Evolutionary conservation across 2,113 vertebrate species (phyloP).

Genomic region (Phyllostomus discolor): DNA sequence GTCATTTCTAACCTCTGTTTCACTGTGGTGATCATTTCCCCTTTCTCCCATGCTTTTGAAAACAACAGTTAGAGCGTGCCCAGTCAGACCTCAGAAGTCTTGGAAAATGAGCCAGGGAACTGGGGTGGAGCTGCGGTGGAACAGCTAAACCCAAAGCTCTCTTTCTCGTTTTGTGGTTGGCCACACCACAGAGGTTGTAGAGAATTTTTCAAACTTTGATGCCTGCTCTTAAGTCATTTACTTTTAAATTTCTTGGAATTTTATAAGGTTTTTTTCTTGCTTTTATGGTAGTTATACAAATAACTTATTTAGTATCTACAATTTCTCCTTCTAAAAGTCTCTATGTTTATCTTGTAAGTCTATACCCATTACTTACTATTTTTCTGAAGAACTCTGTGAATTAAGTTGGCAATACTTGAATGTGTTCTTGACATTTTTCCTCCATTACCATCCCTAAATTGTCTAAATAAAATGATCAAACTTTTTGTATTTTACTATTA

Average conservation of each 20-base stretch:
- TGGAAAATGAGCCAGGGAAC: not conserved
- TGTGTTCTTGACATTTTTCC: not conserved
- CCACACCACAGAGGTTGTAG: not conserved
- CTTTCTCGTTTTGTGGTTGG: not conserved
- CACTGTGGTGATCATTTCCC: not conserved
- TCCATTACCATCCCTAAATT: not conserved
- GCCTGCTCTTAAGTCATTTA: not conserved
- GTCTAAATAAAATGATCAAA: not conserved
- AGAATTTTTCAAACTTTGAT: not conserved
- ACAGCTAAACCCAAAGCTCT: not conserved
- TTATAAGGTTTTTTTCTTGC: not conserved
- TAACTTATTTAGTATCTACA: not conserved
- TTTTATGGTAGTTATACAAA: not conserved
- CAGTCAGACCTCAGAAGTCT: not conserved
- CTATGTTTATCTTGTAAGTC: not conserved
- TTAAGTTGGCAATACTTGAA: not conserved
- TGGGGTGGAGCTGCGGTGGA: not conserved
- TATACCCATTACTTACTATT: not conserved
- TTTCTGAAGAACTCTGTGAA: not conserved
- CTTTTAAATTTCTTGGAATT: not conserved
- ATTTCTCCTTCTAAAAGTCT: not conserved
- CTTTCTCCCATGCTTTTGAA: not conserved
- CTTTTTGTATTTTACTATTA: not conserved
- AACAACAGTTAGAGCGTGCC: not conserved
- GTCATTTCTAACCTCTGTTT: not conserved